Base-by-base conservation (phyloP, 2,888 invertebrate genomes). In the Globia sparganii region DNA sequence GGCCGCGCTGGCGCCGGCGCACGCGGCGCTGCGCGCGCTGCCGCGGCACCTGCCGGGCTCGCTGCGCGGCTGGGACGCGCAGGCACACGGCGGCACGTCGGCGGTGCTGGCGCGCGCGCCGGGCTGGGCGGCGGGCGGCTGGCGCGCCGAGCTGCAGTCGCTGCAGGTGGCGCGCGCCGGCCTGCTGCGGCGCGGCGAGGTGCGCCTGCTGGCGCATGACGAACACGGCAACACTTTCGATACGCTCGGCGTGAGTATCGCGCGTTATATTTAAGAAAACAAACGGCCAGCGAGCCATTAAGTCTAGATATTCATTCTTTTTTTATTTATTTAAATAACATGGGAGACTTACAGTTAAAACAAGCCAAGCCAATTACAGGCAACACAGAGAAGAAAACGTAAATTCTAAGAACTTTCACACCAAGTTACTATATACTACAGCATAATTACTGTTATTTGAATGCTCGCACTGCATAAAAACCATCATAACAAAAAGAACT, bases 101-200 rank as follows among this genome's bases (percentile, higher is more conserved):
- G 72, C 88, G 73, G 94, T 92, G 90, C 90, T 94, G 90, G 65
- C 49, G 79, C 94, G 94, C 64, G 81, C 43, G 61, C 76, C 90
- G 81, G 91, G 92, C 78, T 90, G 92, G 90, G 86, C 65, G 73
- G 82, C 78, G 73, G 90, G 80, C 68, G 91, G 89, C 67, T 89
- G 92, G 90, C 66, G 80, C 80, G 91, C 90, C 58, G 65, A 18
- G 85, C 93, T 95, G 80, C 89, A 91, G 86, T 92, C 95, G 67
- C 78, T 91, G 91, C 94, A 94, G 91, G 80, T 94, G 88, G 94
- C 94, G 84, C 84, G 86, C 67, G 91, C 79, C 56, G 94, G 92
- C 1, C 85, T 93, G 91, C 92, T 94, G 91, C 92, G 92, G 28
- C 92, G 92, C 86, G 95, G 93, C 31, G 68, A 74, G 49, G 94